A percentile compares a stretch with the other conserved stretches of the same genome.
phyloP scores from a whole-genome alignment of 2,888 invertebrate genomes.

The Terebella lapidaria region DNA sequence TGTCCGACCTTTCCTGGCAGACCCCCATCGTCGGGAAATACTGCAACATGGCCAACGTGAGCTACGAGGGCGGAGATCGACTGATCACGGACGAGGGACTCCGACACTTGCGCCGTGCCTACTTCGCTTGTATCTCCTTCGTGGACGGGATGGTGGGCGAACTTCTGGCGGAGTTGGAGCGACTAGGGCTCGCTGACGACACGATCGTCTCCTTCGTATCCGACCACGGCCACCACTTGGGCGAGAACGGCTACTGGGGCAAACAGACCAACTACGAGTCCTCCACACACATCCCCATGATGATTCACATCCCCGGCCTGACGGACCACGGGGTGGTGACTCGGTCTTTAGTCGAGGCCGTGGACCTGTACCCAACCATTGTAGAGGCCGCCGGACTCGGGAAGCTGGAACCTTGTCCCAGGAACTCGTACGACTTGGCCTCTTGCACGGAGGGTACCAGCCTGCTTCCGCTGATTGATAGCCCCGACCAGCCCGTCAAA shows the following conservation, averaged over 20 bases:
- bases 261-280: conserved; percentile 7
- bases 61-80: not conserved
- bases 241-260: not conserved
- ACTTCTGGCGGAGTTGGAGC: conserved; percentile 9
- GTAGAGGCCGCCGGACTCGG: conserved; percentile 28
- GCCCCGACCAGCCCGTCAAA: not conserved
- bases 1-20: conserved; percentile 32
- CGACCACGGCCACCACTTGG: conserved; percentile 16
- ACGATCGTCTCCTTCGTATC: conserved; percentile 16
- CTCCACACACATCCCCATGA: conserved; percentile 5
- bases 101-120: conserved; percentile 11
- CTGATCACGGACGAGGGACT: not conserved
- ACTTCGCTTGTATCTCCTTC: conserved; percentile 11
- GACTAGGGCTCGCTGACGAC: conserved; percentile 10
- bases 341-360: conserved; percentile 27
- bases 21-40: conserved; percentile 27
- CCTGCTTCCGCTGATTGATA: conserved; percentile 12
- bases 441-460: conserved; percentile 12
- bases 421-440: conserved; percentile 16
- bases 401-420: not conserved
- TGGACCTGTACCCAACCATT: conserved; percentile 31
- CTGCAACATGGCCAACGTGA: conserved; percentile 19
- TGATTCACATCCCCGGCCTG: conserved; percentile 26
- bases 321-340: conserved; percentile 28
- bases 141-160: conserved; percentile 11